phyloP scores from a whole-genome alignment of 2,888 invertebrate species.

The Halictus ligatus region DNA sequence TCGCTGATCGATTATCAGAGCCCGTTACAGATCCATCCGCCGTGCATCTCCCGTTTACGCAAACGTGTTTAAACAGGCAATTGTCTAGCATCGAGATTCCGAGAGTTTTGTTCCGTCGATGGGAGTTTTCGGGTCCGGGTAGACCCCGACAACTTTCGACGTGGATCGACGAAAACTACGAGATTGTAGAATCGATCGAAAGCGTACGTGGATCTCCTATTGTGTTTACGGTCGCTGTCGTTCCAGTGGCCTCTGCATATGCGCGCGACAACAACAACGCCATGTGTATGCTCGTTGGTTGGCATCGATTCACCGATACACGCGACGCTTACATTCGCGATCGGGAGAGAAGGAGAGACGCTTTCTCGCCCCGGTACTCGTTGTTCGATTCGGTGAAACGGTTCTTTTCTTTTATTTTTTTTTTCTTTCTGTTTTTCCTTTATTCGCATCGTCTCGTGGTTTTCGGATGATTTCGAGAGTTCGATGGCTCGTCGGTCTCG shows the following conservation, averaged over 20 bases:
- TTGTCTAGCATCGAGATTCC: background rate
- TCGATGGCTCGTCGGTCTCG: background rate
- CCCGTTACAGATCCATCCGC: background rate
- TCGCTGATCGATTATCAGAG: background rate
- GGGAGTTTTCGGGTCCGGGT: background rate
- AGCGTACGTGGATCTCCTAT: background rate
- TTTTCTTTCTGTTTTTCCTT: background rate
- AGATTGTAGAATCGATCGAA: background rate
- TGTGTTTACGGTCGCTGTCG: background rate
- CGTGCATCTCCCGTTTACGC: background rate
- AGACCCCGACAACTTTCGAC: background rate
- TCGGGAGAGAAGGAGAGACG: background rate
- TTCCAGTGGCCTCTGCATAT: background rate
- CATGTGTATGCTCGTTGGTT: background rate
- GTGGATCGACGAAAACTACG: background rate
- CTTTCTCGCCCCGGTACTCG: background rate
- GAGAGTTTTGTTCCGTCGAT: background rate
- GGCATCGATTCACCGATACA: background rate
- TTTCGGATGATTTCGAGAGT: background rate
- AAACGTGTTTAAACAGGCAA: background rate
- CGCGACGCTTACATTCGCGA: background rate
- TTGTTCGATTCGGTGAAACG: background rate
- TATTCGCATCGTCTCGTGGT: background rate
- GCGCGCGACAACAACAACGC: background rate
- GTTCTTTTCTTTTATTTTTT: background rate